Evolutionary conservation across 1,140 invertebrate species (phyloP), one percentile per base, ranked within the genome.

Genomic region (Acromyrmex heyeri): DNA sequence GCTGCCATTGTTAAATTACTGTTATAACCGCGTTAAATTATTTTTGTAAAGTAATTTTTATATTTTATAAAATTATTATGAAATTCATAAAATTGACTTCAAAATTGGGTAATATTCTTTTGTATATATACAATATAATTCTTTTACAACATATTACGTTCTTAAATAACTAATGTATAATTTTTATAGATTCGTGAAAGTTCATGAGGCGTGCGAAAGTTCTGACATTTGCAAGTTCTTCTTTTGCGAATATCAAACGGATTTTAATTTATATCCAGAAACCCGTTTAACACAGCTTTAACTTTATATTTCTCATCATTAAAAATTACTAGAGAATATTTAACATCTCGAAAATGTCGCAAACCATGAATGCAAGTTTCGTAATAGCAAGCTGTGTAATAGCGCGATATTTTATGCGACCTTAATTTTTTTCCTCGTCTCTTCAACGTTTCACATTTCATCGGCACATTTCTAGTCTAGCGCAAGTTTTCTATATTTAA

Each of bases 401-500:
- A 48, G 14, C 10, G 7, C 6, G 10, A 78, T 44, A 48, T 82
- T 82, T 72, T n/a, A 82, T n/a, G 4, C 34, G 57, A 44, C 16
- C 38, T 24, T 14, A 48, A 48, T n/a, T 44, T 16, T 16, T 50
- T 48, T 24, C 24, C 18, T 30, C 38, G 1, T 18, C 3, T 72
- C 16, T 10, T 59, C 12, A 1, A 21, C 14, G 14, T 48, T 48
- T 61, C 10, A 81, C 21, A 27, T 72, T 82, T 48, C 44, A 82
- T 61, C 73, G 3, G 18, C 38, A 14, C 48, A 50, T 50, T 50
- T 50, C 8, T 34, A 44, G 7, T 65, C 7, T 30, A 72, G 4
- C 48, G 18, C 7, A 8, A 24, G 21, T 83, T 34, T 38, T 57
- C 24, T 73, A 61, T 82, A 61, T 72, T 82, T 73, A 83, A 34